Conservation (phyloP, 2,888 invertebrate genomes). For the Priocnemis perturbator region DNA sequence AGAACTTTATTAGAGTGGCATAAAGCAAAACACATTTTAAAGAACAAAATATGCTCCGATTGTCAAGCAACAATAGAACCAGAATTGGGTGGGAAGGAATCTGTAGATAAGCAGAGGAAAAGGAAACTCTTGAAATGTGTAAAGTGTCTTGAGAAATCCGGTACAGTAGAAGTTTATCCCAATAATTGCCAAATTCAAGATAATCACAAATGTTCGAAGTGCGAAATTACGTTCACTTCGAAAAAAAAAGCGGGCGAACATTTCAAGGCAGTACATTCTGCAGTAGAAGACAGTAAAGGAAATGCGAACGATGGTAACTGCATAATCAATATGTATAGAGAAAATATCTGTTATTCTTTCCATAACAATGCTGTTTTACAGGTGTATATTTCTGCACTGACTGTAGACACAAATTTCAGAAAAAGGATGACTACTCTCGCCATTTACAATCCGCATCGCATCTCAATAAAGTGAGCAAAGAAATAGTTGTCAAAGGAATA, state of each 20-base stretch:
- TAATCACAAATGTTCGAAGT: slow-evolving; percentile 69
- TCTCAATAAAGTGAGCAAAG: slow-evolving; percentile 55
- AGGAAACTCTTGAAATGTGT: too few relatives aligned
- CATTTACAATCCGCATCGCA: slow-evolving; percentile 59
- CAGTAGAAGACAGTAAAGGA: slow-evolving; percentile 36
- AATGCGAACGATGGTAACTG: slow-evolving; percentile 36
- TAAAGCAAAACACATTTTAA: slow-evolving; percentile 64
- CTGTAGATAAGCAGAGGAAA: too few relatives aligned
- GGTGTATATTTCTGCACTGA: slow-evolving; percentile 58
- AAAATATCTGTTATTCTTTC: slow-evolving; percentile 13
- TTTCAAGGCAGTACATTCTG: slow-evolving; percentile 49
- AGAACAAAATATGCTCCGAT: slow-evolving; percentile 50
- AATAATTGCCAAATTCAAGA: slow-evolving; percentile 67
- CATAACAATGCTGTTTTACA: slow-evolving; percentile 30
- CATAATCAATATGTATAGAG: neutral
- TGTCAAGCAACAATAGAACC: too few relatives aligned
- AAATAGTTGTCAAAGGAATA: slow-evolving; percentile 55
- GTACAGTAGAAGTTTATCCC: too few relatives aligned
- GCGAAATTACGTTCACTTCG: slow-evolving; percentile 67
- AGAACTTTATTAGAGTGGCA: slow-evolving; percentile 63
- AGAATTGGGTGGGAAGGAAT: too few relatives aligned
- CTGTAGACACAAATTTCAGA: slow-evolving; percentile 59
- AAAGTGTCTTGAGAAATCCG: too few relatives aligned
- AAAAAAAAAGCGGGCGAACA: slow-evolving; percentile 62
- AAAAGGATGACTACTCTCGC: slow-evolving; percentile 58